phyloP scores from a whole-genome alignment of 1,140 invertebrate genomes.

The Cephus cinctus region DNA sequence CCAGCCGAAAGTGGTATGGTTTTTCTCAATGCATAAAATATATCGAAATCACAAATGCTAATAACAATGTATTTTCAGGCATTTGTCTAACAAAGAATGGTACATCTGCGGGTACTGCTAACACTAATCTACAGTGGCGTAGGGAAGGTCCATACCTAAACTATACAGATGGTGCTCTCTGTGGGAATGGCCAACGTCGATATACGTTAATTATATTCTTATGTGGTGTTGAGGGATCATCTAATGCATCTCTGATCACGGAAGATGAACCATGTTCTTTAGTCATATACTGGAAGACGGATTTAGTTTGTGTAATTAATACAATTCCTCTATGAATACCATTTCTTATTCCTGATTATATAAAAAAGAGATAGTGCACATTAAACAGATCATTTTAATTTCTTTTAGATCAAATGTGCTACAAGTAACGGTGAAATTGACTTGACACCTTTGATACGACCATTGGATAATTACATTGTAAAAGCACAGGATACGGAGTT shows the following conservation, averaged over 20 bases:
- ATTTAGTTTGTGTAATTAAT: conserved; percentile 50
- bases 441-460: conserved; percentile 50
- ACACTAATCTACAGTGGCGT: conserved; percentile 53
- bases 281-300: conserved; percentile 54
- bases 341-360: conserved; percentile 8
- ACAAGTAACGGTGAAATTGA: conserved; percentile 40
- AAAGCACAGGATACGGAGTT: conserved; percentile 39
- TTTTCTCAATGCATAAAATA: conserved; percentile 1
- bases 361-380: no score
- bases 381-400: conserved; percentile 10
- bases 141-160: conserved; percentile 56
- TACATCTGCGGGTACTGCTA: conserved; percentile 49
- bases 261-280: conserved; percentile 52
- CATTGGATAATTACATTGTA: conserved; percentile 51
- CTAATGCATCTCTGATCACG: conserved; percentile 42
- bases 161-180: conserved; percentile 54
- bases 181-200: conserved; percentile 29
- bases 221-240: conserved; percentile 46
- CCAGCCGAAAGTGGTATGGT: conserved; percentile 27
- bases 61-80: conserved; percentile 27
- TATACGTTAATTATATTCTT: conserved; percentile 58
- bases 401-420: conserved; percentile 33
- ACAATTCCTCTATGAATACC: conserved; percentile 26
- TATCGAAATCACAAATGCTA: no score
- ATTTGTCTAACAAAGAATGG: conserved; percentile 28